Evolutionary conservation across 2,113 vertebrate genomes (phyloP).

Genomic region (Cynopterus brachyotis): DNA sequence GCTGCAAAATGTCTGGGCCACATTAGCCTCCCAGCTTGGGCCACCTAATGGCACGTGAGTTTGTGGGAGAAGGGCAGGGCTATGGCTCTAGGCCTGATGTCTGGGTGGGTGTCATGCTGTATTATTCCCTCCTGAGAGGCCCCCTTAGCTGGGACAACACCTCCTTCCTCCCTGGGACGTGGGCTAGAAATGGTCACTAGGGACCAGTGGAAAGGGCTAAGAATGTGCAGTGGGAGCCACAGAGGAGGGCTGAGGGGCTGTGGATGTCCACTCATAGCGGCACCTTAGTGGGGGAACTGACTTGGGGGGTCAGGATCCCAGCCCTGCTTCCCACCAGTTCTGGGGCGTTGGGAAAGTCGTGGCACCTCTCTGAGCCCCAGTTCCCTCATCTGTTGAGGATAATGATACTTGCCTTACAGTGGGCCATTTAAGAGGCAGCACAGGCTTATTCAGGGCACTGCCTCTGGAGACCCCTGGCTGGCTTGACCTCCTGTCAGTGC

Average conservation of each 20-base stretch:
- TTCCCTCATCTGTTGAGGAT: background rate
- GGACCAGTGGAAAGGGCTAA: background rate
- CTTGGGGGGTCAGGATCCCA: background rate
- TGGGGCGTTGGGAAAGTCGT: background rate
- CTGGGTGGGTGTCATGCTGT: background rate
- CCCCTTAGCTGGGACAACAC: background rate
- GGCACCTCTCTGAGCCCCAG: background rate
- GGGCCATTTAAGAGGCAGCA: background rate
- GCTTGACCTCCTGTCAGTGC: rapidly evolving
- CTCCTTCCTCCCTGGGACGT: background rate
- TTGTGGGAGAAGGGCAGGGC: background rate
- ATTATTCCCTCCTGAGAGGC: background rate
- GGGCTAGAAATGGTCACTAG: background rate
- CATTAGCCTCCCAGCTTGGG: background rate
- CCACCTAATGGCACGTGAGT: rapidly evolving
- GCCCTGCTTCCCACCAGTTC: background rate
- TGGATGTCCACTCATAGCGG: rapidly evolving
- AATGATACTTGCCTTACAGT: background rate
- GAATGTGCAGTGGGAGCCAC: background rate
- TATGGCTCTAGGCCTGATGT: background rate
- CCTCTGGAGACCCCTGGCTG: background rate
- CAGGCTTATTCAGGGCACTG: no score
- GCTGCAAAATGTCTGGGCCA: background rate
- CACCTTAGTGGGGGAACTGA: background rate
- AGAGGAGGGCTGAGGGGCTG: rapidly evolving